These are phyloP conservation scores for Macquaria ambigua DNA, from an alignment of 2,113 vertebrate genomes.

Conservation along the genomic window DNA sequence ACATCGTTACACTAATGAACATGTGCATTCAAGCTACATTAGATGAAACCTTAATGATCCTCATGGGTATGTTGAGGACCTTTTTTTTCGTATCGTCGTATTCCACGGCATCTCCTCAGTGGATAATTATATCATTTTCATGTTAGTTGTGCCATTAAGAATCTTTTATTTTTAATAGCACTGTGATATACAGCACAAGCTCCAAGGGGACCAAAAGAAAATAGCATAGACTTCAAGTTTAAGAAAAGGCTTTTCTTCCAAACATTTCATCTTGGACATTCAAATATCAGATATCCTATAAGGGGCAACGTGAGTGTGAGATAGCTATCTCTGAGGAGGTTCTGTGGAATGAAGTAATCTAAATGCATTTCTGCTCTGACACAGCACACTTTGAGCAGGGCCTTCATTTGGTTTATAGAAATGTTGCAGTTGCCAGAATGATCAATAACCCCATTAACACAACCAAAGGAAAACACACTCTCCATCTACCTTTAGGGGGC, in stretches of 20 bases:
- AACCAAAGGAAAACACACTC: conserved; percentile 73
- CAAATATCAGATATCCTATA: conserved; percentile 50
- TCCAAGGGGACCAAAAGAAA: conserved; percentile 39
- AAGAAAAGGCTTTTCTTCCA: conserved; percentile 45
- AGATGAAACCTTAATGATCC: conserved; percentile 45
- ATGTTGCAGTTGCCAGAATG: conserved; percentile 77
- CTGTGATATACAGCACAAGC: conserved; percentile 18
- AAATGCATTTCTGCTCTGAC: conserved; percentile 76
- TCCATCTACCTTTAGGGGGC: conserved; percentile 62
- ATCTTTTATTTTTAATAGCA: conserved; percentile 47
- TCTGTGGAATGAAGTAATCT: conserved; percentile 75
- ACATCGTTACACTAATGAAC: conserved; percentile 45
- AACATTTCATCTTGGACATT: conserved; percentile 59
- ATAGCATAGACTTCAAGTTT: conserved; percentile 26
- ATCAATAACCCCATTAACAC: conserved; percentile 80
- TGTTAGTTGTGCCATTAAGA: conserved; percentile 39
- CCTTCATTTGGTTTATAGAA: conserved; percentile 76
- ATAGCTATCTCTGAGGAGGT: conserved; percentile 55
- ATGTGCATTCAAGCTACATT: conserved; percentile 40
- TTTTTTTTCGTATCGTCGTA: background rate
- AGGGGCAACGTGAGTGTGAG: conserved; percentile 50
- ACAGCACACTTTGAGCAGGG: conserved; percentile 62
- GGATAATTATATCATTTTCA: conserved; percentile 48
- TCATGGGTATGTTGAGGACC: background rate
- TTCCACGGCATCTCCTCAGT: conserved; percentile 38